A percentile compares a stretch with the other conserved stretches of the same genome.
Evolutionary conservation across 2,113 vertebrate genomes (phyloP).

Genomic region (Ammodytes marinus): DNA sequence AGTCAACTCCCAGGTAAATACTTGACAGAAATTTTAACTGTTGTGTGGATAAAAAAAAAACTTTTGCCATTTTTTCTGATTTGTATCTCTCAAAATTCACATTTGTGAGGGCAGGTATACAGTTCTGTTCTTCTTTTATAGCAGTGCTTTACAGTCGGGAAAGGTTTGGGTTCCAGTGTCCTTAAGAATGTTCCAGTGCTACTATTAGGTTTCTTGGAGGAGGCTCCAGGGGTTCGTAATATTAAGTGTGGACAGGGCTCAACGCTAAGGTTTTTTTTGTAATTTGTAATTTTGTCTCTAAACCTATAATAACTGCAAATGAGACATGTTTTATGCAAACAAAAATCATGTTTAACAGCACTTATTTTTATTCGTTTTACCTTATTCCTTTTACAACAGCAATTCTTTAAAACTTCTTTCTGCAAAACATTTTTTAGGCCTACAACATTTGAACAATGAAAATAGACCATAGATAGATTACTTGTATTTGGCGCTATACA

Average conservation of each 20-base stretch:
- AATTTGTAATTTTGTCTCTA: neutral
- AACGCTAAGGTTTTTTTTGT: neutral
- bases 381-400: no score
- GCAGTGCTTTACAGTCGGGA: neutral
- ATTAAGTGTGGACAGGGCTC: neutral
- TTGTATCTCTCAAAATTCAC: neutral
- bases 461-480: no score
- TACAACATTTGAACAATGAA: no score
- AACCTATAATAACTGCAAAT: no score
- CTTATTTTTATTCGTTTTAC: no score
- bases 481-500: no score
- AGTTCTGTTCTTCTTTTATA: neutral
- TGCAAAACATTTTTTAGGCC: no score
- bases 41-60: neutral
- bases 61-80: neutral
- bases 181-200: neutral
- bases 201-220: neutral
- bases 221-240: neutral
- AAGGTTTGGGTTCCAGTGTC: neutral
- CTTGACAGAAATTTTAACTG: neutral
- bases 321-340: no score
- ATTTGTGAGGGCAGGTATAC: neutral
- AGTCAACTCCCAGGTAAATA: conserved; percentile 97
- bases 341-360: no score
- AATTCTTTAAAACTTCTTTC: no score